Evolutionary conservation across 2,113 vertebrate species (phyloP), one percentile per base, ranked within the genome.

Genomic region (Phalacrocorax brasilianus): DNA sequence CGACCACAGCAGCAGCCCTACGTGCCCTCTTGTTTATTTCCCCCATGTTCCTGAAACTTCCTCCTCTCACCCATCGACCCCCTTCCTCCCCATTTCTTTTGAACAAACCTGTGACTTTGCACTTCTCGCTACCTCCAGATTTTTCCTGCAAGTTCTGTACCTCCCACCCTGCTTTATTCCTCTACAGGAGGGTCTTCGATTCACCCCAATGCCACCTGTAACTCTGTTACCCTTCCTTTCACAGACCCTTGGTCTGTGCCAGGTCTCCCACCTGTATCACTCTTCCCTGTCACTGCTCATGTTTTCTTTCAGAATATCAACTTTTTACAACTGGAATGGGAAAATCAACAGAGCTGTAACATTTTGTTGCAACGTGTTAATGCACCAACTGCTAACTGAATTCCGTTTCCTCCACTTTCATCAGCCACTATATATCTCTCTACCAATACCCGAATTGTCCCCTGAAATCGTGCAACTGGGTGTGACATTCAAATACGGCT

Each of bases 391-490:
- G 50, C 47, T 91, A 81, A 81, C 8, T 6, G 22, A 74, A 62
- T 62, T 85, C 24, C 50, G 8, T 59, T 66, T 35, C 38, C 47
- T 86, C 47, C 23, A 40, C 56, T 78, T 86, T 55, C 22, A 91
- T 33, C n/a, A 26, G 61, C 53, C 49, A 61, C 23, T 61, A 67
- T 61, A 21, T 42, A 67, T 27, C 35, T 40, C 27, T 59, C 45
- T 62, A 23, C 15, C 0, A 0, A 75, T 35, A 56, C 22, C 35
- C n/a, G 55, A 12, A 56, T 32, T 3, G 5, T 56, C 72, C 58
- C 40, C 32, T 56, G 49, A 65, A 56, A 63, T 50, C 0, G 0
- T 49, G 53, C 62, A 85, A 12, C 26, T 61, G 28, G 13, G 14
- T 52, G 58, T 52, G 52, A 59, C 23, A 42, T 72, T 72, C 32